phyloP scores from a whole-genome alignment of 2,797 vertebrate species.

The Gobionotothen gibberifrons region DNA sequence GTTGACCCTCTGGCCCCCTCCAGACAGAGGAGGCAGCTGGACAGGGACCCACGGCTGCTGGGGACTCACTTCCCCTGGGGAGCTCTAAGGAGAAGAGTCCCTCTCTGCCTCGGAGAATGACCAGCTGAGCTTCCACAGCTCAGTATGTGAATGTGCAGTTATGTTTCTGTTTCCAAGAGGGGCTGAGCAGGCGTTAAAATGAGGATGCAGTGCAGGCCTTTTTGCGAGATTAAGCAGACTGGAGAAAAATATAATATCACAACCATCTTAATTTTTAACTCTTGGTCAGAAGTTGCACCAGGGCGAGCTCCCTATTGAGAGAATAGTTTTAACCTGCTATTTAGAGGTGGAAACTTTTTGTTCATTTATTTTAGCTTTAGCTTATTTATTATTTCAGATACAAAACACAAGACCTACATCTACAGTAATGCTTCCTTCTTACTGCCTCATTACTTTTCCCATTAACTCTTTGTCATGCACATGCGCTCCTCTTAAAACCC shows the following conservation, averaged over 20 bases:
- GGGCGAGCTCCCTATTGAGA: not conserved
- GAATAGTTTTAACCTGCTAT: not conserved
- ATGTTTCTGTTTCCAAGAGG: slow-evolving; percentile 54
- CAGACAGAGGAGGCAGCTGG: slow-evolving; percentile 82
- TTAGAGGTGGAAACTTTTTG: not conserved
- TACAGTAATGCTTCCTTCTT: not conserved
- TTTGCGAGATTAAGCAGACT: slow-evolving; percentile 42
- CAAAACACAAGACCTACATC: not conserved
- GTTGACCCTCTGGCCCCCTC: slow-evolving; percentile 79
- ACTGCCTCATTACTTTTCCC: not conserved
- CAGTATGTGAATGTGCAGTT: slow-evolving; percentile 60
- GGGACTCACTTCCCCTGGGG: slow-evolving; percentile 77
- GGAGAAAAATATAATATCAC: slow-evolving; percentile 33
- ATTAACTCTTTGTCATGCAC: not conserved
- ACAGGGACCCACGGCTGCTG: slow-evolving; percentile 81
- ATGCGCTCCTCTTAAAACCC: not conserved
- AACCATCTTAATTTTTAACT: slow-evolving; percentile 29
- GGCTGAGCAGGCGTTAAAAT: slow-evolving; percentile 45
- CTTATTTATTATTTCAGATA: slow-evolving; percentile 5
- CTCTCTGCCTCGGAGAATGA: slow-evolving; percentile 77
- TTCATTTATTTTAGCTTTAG: not conserved
- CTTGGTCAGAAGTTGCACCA: slow-evolving; percentile 4
- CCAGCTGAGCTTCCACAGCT: slow-evolving; percentile 79
- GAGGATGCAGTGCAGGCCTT: slow-evolving; percentile 27
- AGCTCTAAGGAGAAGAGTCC: slow-evolving; percentile 73